A percentile compares a stretch with the other conserved stretches of the same genome.
These are phyloP conservation scores for Chesias legatella DNA, from an alignment of 2,888 invertebrate species.

Conservation along the genomic window DNA sequence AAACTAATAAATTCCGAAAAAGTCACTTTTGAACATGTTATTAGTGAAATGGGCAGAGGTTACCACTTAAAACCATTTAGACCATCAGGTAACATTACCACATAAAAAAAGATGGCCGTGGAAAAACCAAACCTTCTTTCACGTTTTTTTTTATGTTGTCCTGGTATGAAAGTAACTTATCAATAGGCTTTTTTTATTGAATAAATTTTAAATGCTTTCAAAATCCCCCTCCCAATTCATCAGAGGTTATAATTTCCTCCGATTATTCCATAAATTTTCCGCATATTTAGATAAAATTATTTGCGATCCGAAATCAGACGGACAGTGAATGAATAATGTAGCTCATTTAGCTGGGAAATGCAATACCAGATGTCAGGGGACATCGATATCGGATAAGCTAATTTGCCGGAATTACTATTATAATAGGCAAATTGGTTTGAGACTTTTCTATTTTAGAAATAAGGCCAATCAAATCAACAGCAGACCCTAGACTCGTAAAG, in stretches of 20 bases:
- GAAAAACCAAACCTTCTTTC: too few relatives aligned
- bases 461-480: neutral
- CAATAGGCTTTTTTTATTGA: too few relatives aligned
- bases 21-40: too few relatives aligned
- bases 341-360: constrained; percentile 35
- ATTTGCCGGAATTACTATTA: constrained; percentile 32
- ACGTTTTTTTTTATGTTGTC: too few relatives aligned
- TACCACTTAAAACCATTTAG: too few relatives aligned
- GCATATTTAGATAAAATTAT: constrained; percentile 21
- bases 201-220: neutral
- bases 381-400: constrained; percentile 39
- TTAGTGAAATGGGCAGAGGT: too few relatives aligned
- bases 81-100: too few relatives aligned
- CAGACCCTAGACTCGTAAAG: too few relatives aligned
- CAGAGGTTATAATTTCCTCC: constrained; percentile 8
- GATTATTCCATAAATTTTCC: constrained; percentile 7
- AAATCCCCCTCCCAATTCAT: neutral
- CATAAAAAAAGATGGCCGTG: too few relatives aligned
- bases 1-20: too few relatives aligned
- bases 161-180: too few relatives aligned
- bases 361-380: constrained; percentile 34
- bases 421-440: constrained; percentile 38
- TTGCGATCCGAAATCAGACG: constrained; percentile 31
- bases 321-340: constrained; percentile 38
- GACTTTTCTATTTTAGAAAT: constrained; percentile 27